Evolutionary conservation across 2,113 vertebrate species (phyloP).

Genomic region (Phalacrocorax brasilianus): DNA sequence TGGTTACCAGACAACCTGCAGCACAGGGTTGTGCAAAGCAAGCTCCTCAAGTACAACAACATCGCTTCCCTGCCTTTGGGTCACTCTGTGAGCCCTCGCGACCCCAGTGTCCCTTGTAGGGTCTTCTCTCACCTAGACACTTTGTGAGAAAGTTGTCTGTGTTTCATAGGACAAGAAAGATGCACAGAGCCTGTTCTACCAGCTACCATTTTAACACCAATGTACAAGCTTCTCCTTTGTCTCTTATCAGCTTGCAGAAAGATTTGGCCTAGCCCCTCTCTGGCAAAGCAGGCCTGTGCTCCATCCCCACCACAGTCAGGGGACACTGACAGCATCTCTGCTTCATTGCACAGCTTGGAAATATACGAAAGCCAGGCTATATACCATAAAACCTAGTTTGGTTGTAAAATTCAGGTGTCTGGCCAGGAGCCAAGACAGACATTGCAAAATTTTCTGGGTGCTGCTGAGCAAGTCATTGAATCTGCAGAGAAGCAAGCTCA

Average conservation of each 20-base stretch:
- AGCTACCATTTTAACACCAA: not conserved
- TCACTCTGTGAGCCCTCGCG: not conserved
- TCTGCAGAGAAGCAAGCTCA: not conserved
- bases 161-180: not conserved
- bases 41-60: not conserved
- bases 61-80: not conserved
- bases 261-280: not conserved
- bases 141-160: not conserved
- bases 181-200: not conserved
- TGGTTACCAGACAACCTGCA: not conserved
- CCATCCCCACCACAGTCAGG: not conserved
- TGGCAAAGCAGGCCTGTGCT: not conserved
- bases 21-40: not conserved
- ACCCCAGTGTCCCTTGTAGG: not conserved
- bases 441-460: not conserved
- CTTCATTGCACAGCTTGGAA: not conserved
- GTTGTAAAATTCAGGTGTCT: not conserved
- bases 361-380: not conserved
- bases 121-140: not conserved
- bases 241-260: not conserved
- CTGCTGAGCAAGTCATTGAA: not conserved
- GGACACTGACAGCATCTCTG: not conserved
- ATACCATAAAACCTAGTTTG: not conserved
- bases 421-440: not conserved
- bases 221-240: not conserved